Evolutionary conservation across 2,113 vertebrate species (phyloP).

Genomic region (Scalopus aquaticus): DNA sequence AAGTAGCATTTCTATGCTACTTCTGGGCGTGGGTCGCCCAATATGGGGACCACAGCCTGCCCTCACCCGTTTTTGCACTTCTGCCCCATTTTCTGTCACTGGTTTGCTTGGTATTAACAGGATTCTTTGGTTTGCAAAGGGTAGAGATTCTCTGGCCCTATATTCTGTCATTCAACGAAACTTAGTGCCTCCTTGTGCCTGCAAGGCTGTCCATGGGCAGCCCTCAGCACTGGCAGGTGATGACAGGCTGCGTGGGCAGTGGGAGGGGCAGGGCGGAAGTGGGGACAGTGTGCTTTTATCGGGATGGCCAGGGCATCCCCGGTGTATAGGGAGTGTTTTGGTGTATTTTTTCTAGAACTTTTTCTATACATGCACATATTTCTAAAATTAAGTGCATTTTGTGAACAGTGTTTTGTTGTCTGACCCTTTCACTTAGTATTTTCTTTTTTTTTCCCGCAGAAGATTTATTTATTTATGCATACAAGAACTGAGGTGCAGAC

Average conservation of each 20-base stretch:
- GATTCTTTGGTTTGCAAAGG: no score
- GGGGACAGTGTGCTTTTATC: background rate
- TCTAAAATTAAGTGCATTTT: background rate
- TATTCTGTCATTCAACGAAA: accelerated
- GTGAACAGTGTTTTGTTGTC: background rate
- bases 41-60: background rate
- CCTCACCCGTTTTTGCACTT: no score
- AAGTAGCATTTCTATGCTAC: accelerated
- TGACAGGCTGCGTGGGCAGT: background rate
- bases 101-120: no score
- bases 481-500: no score
- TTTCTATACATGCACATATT: background rate
- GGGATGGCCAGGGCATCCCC: background rate
- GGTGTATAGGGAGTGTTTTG: no score
- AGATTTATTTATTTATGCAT: no score
- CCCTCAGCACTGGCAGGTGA: background rate
- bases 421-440: background rate
- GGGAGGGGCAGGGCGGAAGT: background rate
- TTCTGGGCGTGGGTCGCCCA: accelerated
- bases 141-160: no score
- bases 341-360: background rate
- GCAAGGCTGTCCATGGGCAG: accelerated
- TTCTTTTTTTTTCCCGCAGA: no score
- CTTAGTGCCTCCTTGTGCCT: accelerated
- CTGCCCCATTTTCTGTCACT: background rate